A percentile compares a stretch with the other conserved stretches of the same genome.
These are phyloP conservation scores for Drosophila birchii DNA, from an alignment of 2,888 invertebrate species.

Conservation along the genomic window DNA sequence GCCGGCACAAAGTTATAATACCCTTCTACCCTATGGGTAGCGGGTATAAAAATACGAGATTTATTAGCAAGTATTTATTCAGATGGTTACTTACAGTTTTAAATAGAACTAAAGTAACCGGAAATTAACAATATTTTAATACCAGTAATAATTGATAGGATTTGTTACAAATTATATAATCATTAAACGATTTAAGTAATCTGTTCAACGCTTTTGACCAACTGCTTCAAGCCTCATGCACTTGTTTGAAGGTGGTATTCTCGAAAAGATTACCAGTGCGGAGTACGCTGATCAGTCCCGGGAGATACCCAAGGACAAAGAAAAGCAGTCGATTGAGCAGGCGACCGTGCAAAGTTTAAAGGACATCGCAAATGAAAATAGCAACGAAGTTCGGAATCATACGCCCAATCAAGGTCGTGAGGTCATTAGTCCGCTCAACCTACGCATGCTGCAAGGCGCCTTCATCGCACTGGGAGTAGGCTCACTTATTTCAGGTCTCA, in stretches of 20 bases:
- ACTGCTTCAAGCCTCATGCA: conserved; percentile 87
- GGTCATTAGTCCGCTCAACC: conserved; percentile 87
- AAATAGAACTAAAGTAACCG: too few species aligned
- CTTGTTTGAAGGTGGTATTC: conserved; percentile 90
- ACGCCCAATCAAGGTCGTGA: conserved; percentile 56
- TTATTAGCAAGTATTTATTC: too few species aligned
- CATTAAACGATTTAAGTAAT: not conserved
- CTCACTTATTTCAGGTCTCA: conserved; percentile 86
- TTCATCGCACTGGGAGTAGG: conserved; percentile 90
- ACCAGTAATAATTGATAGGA: too few species aligned
- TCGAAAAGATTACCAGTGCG: conserved; percentile 91
- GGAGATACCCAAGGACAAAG: conserved; percentile 82
- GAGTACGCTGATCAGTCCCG: conserved; percentile 90
- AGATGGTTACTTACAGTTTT: too few species aligned
- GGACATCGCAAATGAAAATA: conserved; percentile 65
- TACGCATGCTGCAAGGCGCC: conserved; percentile 90
- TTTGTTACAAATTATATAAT: not conserved
- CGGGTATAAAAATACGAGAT: too few species aligned
- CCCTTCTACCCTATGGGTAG: too few species aligned
- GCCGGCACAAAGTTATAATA: too few species aligned
- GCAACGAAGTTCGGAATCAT: conserved; percentile 50
- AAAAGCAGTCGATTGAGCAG: conserved; percentile 52
- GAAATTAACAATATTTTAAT: too few species aligned
- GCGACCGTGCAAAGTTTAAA: conserved; percentile 51
- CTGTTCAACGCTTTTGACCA: not conserved